phyloP scores from a whole-genome alignment of 2,797 vertebrate genomes.

The Myotis planiceps region DNA sequence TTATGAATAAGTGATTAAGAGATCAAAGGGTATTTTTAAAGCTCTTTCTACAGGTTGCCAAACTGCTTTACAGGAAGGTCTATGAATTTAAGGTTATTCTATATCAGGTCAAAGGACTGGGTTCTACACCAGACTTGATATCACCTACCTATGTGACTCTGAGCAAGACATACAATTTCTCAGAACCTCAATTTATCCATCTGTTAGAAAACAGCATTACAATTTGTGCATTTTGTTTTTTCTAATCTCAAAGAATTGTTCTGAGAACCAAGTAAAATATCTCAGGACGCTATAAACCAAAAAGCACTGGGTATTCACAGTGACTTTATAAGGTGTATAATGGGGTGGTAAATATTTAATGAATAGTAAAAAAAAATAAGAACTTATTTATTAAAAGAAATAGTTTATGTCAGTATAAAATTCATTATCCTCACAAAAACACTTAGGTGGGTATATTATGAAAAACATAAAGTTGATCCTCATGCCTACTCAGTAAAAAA shows the following conservation, averaged over 20 bases:
- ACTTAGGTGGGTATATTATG: background rate
- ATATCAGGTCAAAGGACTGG: background rate
- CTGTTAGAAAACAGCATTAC: background rate
- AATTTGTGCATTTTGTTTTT: background rate
- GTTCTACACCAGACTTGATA: background rate
- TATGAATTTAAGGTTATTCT: background rate
- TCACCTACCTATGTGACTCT: background rate
- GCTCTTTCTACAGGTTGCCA: background rate
- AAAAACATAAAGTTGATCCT: background rate
- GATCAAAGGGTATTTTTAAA: background rate
- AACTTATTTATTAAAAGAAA: background rate
- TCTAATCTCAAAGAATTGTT: background rate
- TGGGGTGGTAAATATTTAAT: background rate
- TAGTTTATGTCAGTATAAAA: background rate
- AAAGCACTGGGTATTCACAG: background rate
- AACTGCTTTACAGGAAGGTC: background rate
- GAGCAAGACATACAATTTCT: background rate
- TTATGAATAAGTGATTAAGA: background rate
- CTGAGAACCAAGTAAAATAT: slow-evolving; percentile 25
- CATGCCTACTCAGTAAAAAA: background rate
- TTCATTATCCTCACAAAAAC: background rate
- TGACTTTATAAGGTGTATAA: background rate
- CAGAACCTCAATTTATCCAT: background rate
- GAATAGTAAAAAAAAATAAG: background rate
- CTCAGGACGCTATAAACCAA: background rate